These are phyloP conservation scores for Hoplostethus atlanticus DNA, from an alignment of 2,797 vertebrate genomes.

Conservation along the genomic window DNA sequence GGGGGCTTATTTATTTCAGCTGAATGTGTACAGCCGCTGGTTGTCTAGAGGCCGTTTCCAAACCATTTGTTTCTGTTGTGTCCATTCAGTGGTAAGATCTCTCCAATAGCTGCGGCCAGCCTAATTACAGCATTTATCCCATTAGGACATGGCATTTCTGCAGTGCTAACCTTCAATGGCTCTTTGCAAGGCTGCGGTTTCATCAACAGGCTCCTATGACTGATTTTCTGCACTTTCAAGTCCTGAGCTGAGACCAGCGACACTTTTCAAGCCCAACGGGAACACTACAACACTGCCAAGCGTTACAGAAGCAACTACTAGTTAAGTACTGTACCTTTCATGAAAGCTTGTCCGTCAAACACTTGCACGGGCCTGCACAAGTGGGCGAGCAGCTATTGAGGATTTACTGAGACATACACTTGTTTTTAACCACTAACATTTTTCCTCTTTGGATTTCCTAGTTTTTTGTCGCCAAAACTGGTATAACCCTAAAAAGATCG, in stretches of 20 bases:
- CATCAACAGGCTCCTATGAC: background rate
- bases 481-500: background rate
- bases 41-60: slow-evolving; percentile 38
- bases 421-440: slow-evolving; percentile 10
- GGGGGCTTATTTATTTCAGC: slow-evolving; percentile 59
- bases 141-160: slow-evolving; percentile 53
- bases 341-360: slow-evolving; percentile 72
- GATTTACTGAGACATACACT: slow-evolving; percentile 4
- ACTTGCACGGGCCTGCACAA: slow-evolving; percentile 45
- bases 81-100: slow-evolving; percentile 34
- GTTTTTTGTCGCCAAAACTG: slow-evolving; percentile 6
- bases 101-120: slow-evolving; percentile 29
- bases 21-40: slow-evolving; percentile 29
- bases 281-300: background rate
- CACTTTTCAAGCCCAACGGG: slow-evolving; percentile 14
- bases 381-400: slow-evolving; percentile 61
- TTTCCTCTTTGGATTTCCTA: background rate
- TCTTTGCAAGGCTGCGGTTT: slow-evolving; percentile 1
- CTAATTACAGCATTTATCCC: slow-evolving; percentile 66
- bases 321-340: slow-evolving; percentile 57
- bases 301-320: slow-evolving; percentile 34
- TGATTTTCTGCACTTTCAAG: slow-evolving; percentile 24
- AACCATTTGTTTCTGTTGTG: slow-evolving; percentile 52
- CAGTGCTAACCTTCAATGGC: slow-evolving; percentile 33
- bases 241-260: background rate